These are phyloP conservation scores for Scaptomyza cyrtandrae DNA, from an alignment of 2,888 invertebrate genomes.

Conservation along the genomic window DNA sequence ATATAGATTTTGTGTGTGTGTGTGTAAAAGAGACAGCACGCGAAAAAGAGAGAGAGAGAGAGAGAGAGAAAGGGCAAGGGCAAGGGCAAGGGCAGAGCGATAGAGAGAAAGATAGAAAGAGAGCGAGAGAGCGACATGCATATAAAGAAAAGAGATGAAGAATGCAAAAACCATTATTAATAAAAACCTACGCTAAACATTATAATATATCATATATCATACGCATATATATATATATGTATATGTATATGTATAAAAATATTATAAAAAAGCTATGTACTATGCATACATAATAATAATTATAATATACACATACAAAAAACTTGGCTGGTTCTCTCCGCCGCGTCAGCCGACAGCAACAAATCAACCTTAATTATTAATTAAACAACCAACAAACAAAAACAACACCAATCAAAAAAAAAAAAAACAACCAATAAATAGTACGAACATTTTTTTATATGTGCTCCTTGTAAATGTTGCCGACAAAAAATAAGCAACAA, in stretches of 20 bases:
- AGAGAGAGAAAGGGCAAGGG: background rate
- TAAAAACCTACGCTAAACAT: conserved; percentile 50
- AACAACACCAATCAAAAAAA: conserved; percentile 22
- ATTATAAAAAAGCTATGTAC: conserved; percentile 33
- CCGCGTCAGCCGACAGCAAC: conserved; percentile 27
- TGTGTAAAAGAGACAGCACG: background rate
- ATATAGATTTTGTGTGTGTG: conserved; percentile 30
- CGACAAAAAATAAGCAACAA: conserved; percentile 3
- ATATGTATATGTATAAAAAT: conserved; percentile 14
- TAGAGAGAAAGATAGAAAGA: too few species aligned
- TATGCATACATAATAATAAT: conserved; percentile 48
- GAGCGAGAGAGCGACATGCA: conserved; percentile 7
- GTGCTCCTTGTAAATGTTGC: conserved; percentile 26
- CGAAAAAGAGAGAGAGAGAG: background rate
- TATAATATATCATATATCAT: too few species aligned
- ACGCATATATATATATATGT: too few species aligned
- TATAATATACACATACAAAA: conserved; percentile 14
- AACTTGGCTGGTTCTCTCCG: conserved; percentile 29
- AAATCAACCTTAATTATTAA: conserved; percentile 32
- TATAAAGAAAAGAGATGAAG: conserved; percentile 13
- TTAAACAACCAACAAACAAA: conserved; percentile 15
- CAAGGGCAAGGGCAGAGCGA: background rate
- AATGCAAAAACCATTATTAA: conserved; percentile 38
- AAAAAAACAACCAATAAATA: too few species aligned
- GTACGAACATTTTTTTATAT: conserved; percentile 13